Percentiles rank a stretch among this genome's conserved stretches.
Evolutionary conservation across 2,888 invertebrate species (phyloP).

Genomic region (Ditula angustiorana): DNA sequence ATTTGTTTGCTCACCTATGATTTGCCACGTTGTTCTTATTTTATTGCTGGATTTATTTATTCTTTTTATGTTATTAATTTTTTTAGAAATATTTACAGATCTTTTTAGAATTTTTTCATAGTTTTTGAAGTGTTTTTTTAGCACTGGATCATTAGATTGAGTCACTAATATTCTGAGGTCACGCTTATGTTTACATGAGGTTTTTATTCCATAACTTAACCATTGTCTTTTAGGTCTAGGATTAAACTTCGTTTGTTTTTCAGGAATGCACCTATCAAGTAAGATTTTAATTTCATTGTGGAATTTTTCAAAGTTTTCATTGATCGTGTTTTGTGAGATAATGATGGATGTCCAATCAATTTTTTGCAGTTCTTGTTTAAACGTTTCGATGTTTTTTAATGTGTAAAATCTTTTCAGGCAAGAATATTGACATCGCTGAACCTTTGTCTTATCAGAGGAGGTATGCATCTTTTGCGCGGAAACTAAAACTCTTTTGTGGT

Average conservation of each 20-base stretch:
- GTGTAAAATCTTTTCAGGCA: constrained; percentile 13
- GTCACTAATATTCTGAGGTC: constrained; percentile 18
- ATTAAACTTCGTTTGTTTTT: constrained; percentile 7
- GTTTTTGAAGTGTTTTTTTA: constrained; percentile 20
- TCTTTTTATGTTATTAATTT: constrained; percentile 25
- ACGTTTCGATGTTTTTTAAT: constrained; percentile 29
- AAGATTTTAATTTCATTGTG: constrained; percentile 1
- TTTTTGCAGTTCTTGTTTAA: constrained; percentile 18
- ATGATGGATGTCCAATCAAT: constrained; percentile 28
- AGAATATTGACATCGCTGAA: too few species aligned
- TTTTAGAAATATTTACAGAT: constrained; percentile 24
- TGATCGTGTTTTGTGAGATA: constrained; percentile 15
- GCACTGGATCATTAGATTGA: constrained; percentile 20
- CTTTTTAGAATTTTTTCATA: too few species aligned
- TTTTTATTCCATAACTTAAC: too few species aligned
- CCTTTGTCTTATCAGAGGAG: background rate
- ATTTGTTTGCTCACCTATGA: constrained; percentile 18
- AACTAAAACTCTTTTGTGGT: constrained; percentile 36
- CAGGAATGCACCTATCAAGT: constrained; percentile 30
- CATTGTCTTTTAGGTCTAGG: too few species aligned
- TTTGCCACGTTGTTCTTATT: constrained; percentile 19
- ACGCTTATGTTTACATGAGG: too few species aligned
- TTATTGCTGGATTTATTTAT: constrained; percentile 33
- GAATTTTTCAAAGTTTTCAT: constrained; percentile 37
- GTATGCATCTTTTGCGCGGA: background rate